These are phyloP conservation scores for Naso thynnoides DNA, from an alignment of 2,797 vertebrate species.

Conservation along the genomic window DNA sequence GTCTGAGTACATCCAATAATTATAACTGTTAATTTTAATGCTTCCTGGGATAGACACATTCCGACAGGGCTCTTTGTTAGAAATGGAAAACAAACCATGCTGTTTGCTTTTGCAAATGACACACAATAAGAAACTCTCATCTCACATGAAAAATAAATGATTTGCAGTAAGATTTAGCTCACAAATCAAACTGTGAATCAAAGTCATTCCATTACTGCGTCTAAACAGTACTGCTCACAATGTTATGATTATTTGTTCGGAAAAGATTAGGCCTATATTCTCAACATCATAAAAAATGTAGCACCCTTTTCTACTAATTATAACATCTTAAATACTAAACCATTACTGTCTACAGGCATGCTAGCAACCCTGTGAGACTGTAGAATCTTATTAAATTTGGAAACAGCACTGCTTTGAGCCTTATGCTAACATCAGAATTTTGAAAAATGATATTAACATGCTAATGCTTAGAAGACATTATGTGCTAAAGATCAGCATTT, in stretches of 20 bases:
- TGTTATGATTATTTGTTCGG: background rate
- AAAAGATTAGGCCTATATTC: background rate
- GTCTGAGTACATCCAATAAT: constrained; percentile 17
- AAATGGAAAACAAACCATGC: constrained; percentile 16
- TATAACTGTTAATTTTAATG: constrained; percentile 20
- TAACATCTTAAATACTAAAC: too few species aligned
- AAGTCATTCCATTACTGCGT: background rate
- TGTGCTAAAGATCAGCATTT: too few species aligned
- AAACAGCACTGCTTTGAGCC: background rate
- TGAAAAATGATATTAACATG: too few species aligned
- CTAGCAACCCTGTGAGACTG: background rate
- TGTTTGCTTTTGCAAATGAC: background rate
- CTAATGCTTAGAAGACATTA: too few species aligned
- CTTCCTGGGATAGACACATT: constrained; percentile 14
- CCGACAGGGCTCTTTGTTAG: constrained; percentile 6
- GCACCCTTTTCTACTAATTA: background rate
- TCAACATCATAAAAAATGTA: background rate
- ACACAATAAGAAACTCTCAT: background rate
- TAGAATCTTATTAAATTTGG: too few species aligned
- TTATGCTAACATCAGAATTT: background rate
- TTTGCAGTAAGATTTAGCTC: background rate
- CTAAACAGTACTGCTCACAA: background rate
- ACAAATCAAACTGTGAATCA: background rate
- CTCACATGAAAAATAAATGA: background rate
- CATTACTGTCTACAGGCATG: background rate